phyloP scores from a whole-genome alignment of 1,140 invertebrate species.

The Heliconius congener region DNA sequence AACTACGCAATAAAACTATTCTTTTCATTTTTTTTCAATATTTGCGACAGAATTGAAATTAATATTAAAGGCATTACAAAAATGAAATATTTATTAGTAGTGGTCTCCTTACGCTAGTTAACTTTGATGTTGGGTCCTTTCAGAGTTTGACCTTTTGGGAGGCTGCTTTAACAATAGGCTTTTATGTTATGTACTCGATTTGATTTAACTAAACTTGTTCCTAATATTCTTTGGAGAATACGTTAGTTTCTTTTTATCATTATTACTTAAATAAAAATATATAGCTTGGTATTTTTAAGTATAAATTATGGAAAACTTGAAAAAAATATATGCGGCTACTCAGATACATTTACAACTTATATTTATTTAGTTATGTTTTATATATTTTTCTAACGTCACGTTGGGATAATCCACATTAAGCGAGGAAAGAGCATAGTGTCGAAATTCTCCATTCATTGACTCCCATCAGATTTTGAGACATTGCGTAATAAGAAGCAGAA shows the following conservation, averaged over 20 bases:
- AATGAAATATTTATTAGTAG: neutral
- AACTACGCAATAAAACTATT: neutral
- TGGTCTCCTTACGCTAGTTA: neutral
- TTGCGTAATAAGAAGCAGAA: too few species aligned
- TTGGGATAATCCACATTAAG: too few species aligned
- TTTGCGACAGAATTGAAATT: neutral
- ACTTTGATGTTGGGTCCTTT: neutral
- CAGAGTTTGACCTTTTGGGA: conserved; percentile 16
- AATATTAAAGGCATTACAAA: neutral
- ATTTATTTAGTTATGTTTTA: too few species aligned
- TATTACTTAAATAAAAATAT: neutral
- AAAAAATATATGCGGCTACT: too few species aligned
- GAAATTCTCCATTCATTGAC: too few species aligned
- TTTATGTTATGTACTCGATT: neutral
- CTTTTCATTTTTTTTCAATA: neutral
- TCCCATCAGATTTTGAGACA: too few species aligned
- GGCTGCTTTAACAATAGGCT: conserved; percentile 16
- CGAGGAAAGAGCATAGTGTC: too few species aligned
- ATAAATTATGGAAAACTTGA: too few species aligned
- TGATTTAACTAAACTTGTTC: neutral
- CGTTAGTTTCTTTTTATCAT: neutral
- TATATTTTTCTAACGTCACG: too few species aligned
- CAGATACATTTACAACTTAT: too few species aligned
- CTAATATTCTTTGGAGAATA: neutral
- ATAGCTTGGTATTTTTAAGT: too few species aligned